A percentile compares a stretch with the other conserved stretches of the same genome.
Conservation (phyloP, 2,888 invertebrate species). For the Azorinus chamasolen region DNA sequence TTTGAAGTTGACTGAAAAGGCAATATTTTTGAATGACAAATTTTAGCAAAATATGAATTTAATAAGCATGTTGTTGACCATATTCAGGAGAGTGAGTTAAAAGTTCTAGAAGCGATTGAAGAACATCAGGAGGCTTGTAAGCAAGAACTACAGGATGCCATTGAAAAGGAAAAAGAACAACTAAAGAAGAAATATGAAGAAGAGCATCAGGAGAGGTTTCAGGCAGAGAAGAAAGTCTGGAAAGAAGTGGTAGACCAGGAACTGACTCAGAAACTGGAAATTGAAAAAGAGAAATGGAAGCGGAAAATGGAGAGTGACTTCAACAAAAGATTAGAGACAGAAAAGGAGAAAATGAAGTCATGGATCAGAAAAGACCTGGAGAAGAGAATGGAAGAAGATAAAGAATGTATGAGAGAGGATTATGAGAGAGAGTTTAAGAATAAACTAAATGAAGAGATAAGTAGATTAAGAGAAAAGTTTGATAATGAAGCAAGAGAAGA, state of each 20-base stretch:
- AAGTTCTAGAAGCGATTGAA: slow-evolving; percentile 57
- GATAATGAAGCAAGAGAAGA: slow-evolving; percentile 36
- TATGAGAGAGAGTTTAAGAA: slow-evolving; percentile 20
- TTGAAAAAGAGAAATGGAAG: slow-evolving; percentile 62
- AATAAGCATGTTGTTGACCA: background rate
- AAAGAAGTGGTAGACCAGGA: slow-evolving; percentile 55
- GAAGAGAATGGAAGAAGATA: slow-evolving; percentile 45
- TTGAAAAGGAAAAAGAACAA: slow-evolving; percentile 39
- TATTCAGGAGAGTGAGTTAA: slow-evolving; percentile 57
- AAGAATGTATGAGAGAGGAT: slow-evolving; percentile 43
- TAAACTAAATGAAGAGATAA: slow-evolving; percentile 7
- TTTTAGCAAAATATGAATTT: background rate
- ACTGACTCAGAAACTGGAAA: slow-evolving; percentile 51
- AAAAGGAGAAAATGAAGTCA: slow-evolving; percentile 47
- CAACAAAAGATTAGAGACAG: slow-evolving; percentile 50
- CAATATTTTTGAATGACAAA: background rate
- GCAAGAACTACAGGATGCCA: slow-evolving; percentile 32
- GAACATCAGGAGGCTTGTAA: slow-evolving; percentile 57
- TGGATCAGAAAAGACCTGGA: slow-evolving; percentile 40
- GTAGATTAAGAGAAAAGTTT: slow-evolving; percentile 15
- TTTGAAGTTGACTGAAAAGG: background rate
- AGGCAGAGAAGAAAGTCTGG: slow-evolving; percentile 62
- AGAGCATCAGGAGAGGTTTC: slow-evolving; percentile 53
- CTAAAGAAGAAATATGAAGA: slow-evolving; percentile 46
- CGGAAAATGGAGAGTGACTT: slow-evolving; percentile 47